A percentile compares a stretch with the other conserved stretches of the same genome.
Evolutionary conservation across 2,113 vertebrate genomes (phyloP).

Genomic region (Rhadina sibilatrix): DNA sequence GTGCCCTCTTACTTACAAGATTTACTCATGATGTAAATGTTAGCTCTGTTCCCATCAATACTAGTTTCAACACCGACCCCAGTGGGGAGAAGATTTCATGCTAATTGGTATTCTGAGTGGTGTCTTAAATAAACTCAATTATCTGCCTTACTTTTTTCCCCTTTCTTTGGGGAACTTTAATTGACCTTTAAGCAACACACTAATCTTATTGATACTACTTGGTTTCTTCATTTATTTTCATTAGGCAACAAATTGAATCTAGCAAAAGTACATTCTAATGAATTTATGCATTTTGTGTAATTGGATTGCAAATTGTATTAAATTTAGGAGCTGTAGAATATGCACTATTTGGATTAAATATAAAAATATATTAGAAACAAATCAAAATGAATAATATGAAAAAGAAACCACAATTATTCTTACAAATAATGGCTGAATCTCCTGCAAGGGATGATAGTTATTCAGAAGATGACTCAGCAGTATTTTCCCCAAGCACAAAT

Average conservation of each 20-base stretch:
- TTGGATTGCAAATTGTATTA: background rate
- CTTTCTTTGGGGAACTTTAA: constrained; percentile 1
- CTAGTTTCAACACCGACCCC: background rate
- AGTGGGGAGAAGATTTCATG: background rate
- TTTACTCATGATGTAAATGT: background rate
- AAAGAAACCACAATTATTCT: background rate
- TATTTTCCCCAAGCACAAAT: background rate
- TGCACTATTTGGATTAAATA: background rate
- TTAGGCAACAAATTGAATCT: constrained; percentile 37
- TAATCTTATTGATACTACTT: constrained; percentile 42
- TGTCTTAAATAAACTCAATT: background rate
- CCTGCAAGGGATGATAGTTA: background rate
- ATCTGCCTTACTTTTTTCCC: background rate
- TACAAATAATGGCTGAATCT: background rate
- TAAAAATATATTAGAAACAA: background rate
- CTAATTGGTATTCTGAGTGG: background rate
- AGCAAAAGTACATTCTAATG: constrained; percentile 30
- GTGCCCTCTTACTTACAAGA: background rate
- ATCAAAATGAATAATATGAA: background rate
- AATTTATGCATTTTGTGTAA: constrained; percentile 24
- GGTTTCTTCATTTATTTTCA: constrained; percentile 55
- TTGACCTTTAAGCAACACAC: constrained; percentile 49
- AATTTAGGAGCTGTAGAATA: background rate
- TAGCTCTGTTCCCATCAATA: background rate
- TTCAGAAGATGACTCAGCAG: background rate